Percentiles rank a stretch among this genome's conserved stretches.
Evolutionary conservation across 2,888 invertebrate genomes (phyloP).

Genomic region (Heliconius cydno): DNA sequence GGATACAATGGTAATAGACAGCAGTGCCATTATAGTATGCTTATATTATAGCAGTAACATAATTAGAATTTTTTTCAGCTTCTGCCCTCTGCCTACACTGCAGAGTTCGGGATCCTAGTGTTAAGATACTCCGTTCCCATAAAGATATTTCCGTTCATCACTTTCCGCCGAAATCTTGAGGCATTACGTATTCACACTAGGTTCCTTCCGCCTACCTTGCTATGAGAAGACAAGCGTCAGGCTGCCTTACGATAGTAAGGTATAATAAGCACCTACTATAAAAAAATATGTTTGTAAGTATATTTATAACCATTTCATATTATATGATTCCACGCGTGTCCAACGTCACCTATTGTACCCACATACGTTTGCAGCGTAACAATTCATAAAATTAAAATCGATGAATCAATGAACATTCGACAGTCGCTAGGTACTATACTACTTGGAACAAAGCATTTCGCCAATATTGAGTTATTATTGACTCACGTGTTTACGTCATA

Average conservation of each 20-base stretch:
- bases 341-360: constrained; percentile 35
- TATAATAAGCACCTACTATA: background rate
- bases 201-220: no score
- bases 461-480: constrained; percentile 39
- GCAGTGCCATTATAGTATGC: background rate
- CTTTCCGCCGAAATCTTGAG: no score
- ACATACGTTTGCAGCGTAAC: constrained; percentile 16
- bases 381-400: constrained; percentile 38
- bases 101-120: no score
- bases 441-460: constrained; percentile 40
- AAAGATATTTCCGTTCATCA: no score
- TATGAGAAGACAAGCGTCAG: no score
- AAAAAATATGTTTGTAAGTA: background rate
- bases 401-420: constrained; percentile 43
- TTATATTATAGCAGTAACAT: background rate
- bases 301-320: background rate
- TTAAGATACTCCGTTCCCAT: no score
- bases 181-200: no score
- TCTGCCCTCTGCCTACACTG: no score
- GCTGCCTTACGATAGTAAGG: no score
- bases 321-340: constrained; percentile 39
- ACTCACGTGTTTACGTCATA: constrained; percentile 40
- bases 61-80: background rate
- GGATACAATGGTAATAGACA: background rate
- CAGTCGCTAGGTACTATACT: constrained; percentile 10